A percentile compares a stretch with the other conserved stretches of the same genome.
These are phyloP conservation scores for Scotopteryx bipunctaria DNA, from an alignment of 2,888 invertebrate species.

Conservation along the genomic window DNA sequence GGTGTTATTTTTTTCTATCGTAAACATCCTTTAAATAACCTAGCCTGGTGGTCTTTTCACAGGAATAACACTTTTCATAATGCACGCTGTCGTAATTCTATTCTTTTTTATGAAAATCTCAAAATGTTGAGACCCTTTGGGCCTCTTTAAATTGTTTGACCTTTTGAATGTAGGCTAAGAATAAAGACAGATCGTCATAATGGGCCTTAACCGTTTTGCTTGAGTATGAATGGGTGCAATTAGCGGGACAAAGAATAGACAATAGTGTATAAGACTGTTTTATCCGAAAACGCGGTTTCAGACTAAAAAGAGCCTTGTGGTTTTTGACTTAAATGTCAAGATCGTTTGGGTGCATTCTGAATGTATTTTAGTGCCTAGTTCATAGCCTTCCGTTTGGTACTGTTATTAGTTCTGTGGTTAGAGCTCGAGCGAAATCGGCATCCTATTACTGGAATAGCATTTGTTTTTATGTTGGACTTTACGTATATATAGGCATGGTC, in stretches of 20 bases:
- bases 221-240: constrained; percentile 52
- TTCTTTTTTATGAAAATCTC: constrained; percentile 6
- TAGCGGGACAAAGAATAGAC: constrained; percentile 41
- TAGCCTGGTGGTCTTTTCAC: too few species aligned
- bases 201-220: constrained; percentile 46
- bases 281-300: not conserved
- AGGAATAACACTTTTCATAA: too few species aligned
- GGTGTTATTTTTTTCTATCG: too few species aligned
- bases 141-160: constrained; percentile 15
- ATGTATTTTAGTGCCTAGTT: not conserved
- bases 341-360: not conserved
- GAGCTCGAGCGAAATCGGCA: not conserved
- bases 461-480: too few species aligned
- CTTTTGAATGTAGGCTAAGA: constrained; percentile 29
- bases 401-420: constrained; percentile 2
- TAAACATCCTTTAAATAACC: too few species aligned
- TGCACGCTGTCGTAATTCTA: too few species aligned
- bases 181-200: constrained; percentile 42
- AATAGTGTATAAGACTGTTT: constrained; percentile 1
- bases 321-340: not conserved
- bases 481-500: too few species aligned
- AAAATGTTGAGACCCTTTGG: constrained; percentile 1
- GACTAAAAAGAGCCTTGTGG: not conserved
- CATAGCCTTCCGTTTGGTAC: not conserved
- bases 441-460: too few species aligned